Conservation (phyloP, 2,888 invertebrate species). For the Deroplatys truncata region DNA sequence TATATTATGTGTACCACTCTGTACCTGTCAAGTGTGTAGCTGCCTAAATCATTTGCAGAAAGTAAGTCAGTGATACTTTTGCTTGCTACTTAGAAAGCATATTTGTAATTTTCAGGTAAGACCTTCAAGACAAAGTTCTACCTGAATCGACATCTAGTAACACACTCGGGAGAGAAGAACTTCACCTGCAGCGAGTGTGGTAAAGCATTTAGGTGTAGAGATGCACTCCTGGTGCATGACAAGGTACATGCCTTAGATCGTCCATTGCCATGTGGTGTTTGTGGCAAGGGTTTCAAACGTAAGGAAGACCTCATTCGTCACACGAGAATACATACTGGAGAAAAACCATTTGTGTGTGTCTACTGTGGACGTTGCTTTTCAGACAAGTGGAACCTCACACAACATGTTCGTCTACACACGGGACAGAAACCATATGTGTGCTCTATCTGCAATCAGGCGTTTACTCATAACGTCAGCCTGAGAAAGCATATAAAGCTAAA, state of each 20-base stretch:
- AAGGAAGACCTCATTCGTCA: conserved; percentile 9
- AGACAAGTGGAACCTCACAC: conserved; percentile 19
- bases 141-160: conserved; percentile 7
- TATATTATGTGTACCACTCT: no score
- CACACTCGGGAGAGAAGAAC: conserved; percentile 5
- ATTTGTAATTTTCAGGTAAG: conserved; percentile 3
- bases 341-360: conserved; percentile 9
- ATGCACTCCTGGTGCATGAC: conserved; percentile 1
- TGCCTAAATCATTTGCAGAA: no score
- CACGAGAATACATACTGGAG: conserved; percentile 17
- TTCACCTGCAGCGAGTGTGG: conserved; percentile 6
- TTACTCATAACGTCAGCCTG: conserved; percentile 16
- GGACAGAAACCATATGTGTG: conserved; percentile 19
- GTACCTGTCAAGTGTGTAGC: no score
- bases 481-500: conserved; percentile 10
- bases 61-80: no score
- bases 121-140: conserved; percentile 10
- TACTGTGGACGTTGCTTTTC: conserved; percentile 9
- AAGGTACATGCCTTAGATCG: conserved; percentile 8
- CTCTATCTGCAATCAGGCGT: conserved; percentile 1
- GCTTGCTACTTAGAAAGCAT: neutral
- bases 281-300: conserved; percentile 15
- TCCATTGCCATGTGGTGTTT: neutral
- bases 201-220: conserved; percentile 8
- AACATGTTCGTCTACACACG: conserved; percentile 17